These are phyloP conservation scores for Phenacoccus solenopsis DNA, from an alignment of 1,140 invertebrate species.

Conservation along the genomic window DNA sequence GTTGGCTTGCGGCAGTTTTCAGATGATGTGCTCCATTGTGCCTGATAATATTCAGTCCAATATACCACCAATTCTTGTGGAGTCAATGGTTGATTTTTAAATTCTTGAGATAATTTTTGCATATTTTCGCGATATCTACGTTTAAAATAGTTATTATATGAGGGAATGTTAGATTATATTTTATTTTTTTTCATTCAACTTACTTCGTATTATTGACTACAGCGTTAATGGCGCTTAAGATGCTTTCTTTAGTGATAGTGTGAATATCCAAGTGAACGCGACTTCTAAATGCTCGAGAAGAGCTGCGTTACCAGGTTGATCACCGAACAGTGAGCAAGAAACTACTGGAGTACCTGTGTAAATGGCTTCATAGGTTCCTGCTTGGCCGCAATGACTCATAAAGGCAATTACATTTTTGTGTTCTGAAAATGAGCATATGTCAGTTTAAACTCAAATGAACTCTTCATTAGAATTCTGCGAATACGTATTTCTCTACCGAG, in stretches of 20 bases:
- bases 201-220: not conserved
- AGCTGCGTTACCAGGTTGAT: constrained; percentile 34
- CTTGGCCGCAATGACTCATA: constrained; percentile 47
- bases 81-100: constrained; percentile 38
- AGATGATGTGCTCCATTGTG: constrained; percentile 31
- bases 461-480: too few relatives aligned
- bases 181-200: too few relatives aligned
- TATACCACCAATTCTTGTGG: constrained; percentile 41
- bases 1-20: constrained; percentile 22
- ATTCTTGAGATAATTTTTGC: constrained; percentile 22
- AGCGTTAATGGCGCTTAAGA: not conserved
- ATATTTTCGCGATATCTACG: constrained; percentile 20
- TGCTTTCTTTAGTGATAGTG: not conserved
- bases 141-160: too few relatives aligned
- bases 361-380: constrained; percentile 43
- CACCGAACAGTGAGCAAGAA: constrained; percentile 44
- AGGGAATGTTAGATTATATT: too few relatives aligned
- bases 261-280: constrained; percentile 13
- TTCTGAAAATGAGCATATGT: constrained; percentile 25
- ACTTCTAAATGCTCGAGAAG: constrained; percentile 7
- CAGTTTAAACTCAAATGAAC: not conserved
- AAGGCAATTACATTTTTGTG: constrained; percentile 43
- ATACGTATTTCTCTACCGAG: constrained; percentile 35
- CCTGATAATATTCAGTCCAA: constrained; percentile 40
- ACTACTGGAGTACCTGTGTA: constrained; percentile 44